Conservation (phyloP, 2,113 vertebrate species). For the Brachyhypopomus gauderio region DNA sequence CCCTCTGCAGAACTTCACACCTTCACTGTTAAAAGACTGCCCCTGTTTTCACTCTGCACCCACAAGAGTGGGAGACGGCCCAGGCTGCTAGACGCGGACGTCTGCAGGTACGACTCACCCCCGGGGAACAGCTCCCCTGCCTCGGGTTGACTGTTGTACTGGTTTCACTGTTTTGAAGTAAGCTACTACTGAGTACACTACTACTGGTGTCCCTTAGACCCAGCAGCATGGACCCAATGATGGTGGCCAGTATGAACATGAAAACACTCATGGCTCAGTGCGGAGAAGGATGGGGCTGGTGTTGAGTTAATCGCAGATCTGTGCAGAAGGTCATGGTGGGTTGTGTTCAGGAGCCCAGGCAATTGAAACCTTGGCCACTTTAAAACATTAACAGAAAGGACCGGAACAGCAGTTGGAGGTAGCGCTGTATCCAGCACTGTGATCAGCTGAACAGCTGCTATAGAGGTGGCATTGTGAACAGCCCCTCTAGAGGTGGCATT, state of each 20-base stretch:
- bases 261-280: neutral
- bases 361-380: constrained; percentile 9
- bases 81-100: no score
- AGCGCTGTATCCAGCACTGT: no score
- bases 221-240: no score
- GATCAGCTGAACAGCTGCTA: neutral
- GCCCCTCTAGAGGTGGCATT: neutral
- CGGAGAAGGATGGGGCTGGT: neutral
- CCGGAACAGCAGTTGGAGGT: neutral
- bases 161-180: no score
- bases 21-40: constrained; percentile 11
- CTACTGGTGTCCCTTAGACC: no score
- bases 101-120: neutral
- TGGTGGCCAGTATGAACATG: neutral
- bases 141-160: neutral
- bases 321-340: neutral
- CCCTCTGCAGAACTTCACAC: constrained; percentile 28
- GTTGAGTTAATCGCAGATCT: neutral
- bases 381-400: constrained; percentile 24
- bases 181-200: no score
- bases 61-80: neutral
- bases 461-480: neutral
- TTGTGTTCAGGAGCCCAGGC: neutral
- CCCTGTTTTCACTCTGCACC: constrained; percentile 4
- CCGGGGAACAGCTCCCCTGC: neutral